Conservation (phyloP, 2,888 invertebrate species). For the Andrena marginata region DNA sequence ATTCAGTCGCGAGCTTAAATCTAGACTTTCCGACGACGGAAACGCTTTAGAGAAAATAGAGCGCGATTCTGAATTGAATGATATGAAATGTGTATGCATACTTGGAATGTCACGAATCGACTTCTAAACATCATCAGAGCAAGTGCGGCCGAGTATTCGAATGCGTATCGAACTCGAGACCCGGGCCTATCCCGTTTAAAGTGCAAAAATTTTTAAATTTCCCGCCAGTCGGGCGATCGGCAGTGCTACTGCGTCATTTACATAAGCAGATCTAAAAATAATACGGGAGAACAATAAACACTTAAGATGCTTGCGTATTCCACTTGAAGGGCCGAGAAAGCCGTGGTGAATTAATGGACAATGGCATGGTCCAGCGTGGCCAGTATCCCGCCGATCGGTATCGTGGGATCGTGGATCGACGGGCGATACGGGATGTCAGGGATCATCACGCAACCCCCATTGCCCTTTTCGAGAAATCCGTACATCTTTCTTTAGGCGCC, state of each 20-base stretch:
- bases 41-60: not conserved
- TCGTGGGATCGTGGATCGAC: constrained; percentile 17
- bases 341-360: constrained; percentile 25
- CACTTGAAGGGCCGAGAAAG: constrained; percentile 38
- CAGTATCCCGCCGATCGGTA: constrained; percentile 27
- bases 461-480: constrained; percentile 85
- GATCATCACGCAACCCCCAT: constrained; percentile 70
- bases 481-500: constrained; percentile 77
- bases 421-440: constrained; percentile 42
- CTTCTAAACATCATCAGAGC: constrained; percentile 27
- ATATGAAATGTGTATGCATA: constrained; percentile 25
- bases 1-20: too few relatives aligned
- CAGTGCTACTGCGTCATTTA: constrained; percentile 81
- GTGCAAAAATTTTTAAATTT: constrained; percentile 67
- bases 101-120: constrained; percentile 22
- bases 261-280: constrained; percentile 82
- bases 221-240: constrained; percentile 70
- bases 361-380: constrained; percentile 26
- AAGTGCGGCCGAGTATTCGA: constrained; percentile 16
- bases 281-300: constrained; percentile 77
- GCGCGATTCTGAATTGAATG: constrained; percentile 4
- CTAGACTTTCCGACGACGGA: too few relatives aligned
- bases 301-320: constrained; percentile 59
- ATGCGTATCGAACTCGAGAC: constrained; percentile 22
- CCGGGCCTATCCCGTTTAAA: constrained; percentile 9